These are phyloP conservation scores for Heliconius ismenius DNA, from an alignment of 2,888 invertebrate species.

Conservation along the genomic window DNA sequence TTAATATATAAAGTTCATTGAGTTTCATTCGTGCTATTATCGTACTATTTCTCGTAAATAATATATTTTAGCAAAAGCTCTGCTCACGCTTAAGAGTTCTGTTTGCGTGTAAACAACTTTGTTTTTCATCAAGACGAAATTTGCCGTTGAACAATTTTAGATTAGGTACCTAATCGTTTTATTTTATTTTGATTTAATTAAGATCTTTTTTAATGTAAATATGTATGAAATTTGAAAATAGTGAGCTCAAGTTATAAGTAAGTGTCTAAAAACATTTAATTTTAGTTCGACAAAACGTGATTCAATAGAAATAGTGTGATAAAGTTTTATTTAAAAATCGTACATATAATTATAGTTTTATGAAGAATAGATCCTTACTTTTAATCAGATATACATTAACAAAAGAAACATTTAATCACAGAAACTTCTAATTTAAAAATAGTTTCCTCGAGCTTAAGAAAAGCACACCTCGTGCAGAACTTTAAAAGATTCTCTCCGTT, in stretches of 20 bases:
- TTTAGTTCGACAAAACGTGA: no score
- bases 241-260: no score
- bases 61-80: slow-evolving; percentile 10
- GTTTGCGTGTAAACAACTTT: neutral
- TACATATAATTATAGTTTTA: no score
- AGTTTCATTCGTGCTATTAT: neutral
- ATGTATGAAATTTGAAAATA: no score
- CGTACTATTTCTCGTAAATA: neutral
- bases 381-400: neutral
- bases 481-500: neutral
- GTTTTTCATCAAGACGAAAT: no score
- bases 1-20: slow-evolving; percentile 12
- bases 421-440: slow-evolving; percentile 1
- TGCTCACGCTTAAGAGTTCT: neutral
- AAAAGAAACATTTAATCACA: neutral
- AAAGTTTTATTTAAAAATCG: no score
- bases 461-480: neutral
- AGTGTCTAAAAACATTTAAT: no score
- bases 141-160: no score
- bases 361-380: neutral
- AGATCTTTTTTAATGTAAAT: no score
- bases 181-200: no score
- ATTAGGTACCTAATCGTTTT: no score
- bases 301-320: no score
- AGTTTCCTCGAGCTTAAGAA: neutral